Base-by-base conservation (phyloP, 2,888 invertebrate species). In the Cybosia mesomella region DNA sequence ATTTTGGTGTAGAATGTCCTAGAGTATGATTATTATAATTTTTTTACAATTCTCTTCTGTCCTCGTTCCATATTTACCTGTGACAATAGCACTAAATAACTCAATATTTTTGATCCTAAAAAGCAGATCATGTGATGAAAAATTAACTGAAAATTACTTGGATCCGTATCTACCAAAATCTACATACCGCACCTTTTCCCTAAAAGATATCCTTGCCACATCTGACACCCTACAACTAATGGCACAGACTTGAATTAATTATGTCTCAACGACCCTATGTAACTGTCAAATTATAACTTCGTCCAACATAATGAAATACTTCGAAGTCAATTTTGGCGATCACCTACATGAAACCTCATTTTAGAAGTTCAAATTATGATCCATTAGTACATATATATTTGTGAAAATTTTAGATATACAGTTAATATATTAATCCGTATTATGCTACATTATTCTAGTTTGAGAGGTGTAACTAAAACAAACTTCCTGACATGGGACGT, bases 391-490 rank as follows among this genome's bases (percentile, higher is more conserved):
- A 34, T 34, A 34, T 8, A 7, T 34, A 34, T 34, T 34, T 8
- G 9, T 34, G 4, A 34, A 34, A 34, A 34, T 2, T 28, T 28
- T 28, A 28, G 15, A 39, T 18, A 18, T 18, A 43, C 18, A 43
- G 18, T 5, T 15, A 43, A n/a, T 18, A 18, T 49, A 49, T 8
- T 1, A 18, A 18, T 49, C 4, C 49, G 49, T 49, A 49, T n/a
- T n/a, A n/a, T 9, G 7, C 49, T 49, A 49, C n/a, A 49, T n/a
- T 49, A 18, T 49, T 49, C 8, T 49, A 49, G 49, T 49, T 49
- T 49, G 49, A 43, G 49, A 49, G 49, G 49, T n/a, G 49, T n/a
- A 49, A 49, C 49, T n/a, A n/a, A 49, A 49, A n/a, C 49, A n/a
- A 39, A 39, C n/a, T 49, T n/a, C n/a, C n/a, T n/a, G n/a, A 9